Evolutionary conservation across 1,140 invertebrate genomes (phyloP), one percentile per base, ranked within the genome.

Genomic region (Brachionus manjavacas): DNA sequence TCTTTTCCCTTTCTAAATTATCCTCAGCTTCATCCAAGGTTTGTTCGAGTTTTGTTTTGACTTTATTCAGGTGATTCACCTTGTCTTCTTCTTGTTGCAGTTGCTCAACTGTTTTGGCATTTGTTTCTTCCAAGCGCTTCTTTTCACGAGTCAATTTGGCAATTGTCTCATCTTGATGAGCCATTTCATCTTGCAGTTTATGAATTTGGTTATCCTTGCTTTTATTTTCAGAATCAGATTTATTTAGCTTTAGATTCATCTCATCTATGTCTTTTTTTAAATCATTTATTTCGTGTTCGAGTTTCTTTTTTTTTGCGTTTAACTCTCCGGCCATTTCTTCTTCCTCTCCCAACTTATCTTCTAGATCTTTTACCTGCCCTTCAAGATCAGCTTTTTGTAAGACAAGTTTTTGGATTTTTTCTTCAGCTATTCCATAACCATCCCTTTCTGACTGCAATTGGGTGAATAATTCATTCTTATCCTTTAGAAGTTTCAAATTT

Each of bases 71-170:
- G 91, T 99, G 97, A 91, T 99, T 99, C 87, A 97, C 95, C 91
- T 99, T 99, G 91, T 99, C 97, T 91, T 99, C 97, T 87, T 96
- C 95, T 85, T 95, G 94, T 91, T 97, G 95, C 11, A 99, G 92
- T 90, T 98, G 96, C 89, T 98, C 97, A 86, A 94, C 92, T 83
- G 96, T 95, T 92, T 98, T 99, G 90, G 97, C 96, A 90, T 93
- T 95, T 87, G 93, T 92, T 89, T 99, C 97, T 83, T 96, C 96
- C 87, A 96, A 92, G 87, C 95, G 92, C 91, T 98, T 99, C 94
- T 98, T 99, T 89, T 99, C 97, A 91, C 99, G 98, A 92, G 96
- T 97, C 88, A 99, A 91, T 90, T 99, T 99, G 92, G 98, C 97
- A 92, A 99, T 97, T 89, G 97, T 93, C 89, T 99, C 97, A 89